Conservation (phyloP, 2,113 vertebrate species). For the Centrocercus urophasianus region DNA sequence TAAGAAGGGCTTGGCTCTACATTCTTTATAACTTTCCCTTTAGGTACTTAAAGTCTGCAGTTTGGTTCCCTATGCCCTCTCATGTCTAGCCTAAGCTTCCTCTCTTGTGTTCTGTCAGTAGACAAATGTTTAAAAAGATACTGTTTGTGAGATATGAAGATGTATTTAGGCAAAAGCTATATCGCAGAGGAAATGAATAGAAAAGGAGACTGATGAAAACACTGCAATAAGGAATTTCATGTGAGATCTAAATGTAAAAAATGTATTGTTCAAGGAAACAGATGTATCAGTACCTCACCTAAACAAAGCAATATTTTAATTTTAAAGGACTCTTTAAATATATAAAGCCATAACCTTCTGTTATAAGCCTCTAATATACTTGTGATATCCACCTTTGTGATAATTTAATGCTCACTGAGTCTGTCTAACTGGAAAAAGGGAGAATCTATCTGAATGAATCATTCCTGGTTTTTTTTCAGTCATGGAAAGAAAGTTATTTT, state of each 20-base stretch:
- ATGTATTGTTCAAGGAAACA: neutral
- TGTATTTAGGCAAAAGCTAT: neutral
- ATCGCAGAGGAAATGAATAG: neutral
- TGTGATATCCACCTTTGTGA: neutral
- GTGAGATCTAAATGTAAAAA: neutral
- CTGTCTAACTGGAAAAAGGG: neutral
- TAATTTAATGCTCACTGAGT: neutral
- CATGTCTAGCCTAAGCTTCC: neutral
- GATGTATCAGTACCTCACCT: neutral
- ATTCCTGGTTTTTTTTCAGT: neutral
- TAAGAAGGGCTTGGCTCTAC: neutral
- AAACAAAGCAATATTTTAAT: neutral
- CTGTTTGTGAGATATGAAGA: neutral
- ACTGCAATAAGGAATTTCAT: neutral
- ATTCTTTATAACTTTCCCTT: neutral
- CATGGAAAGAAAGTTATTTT: neutral
- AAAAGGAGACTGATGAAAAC: neutral
- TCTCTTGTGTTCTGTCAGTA: neutral
- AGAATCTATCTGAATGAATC: neutral
- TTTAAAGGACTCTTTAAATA: neutral
- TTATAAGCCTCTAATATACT: neutral
- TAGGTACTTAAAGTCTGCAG: neutral
- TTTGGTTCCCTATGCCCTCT: neutral
- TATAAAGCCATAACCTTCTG: neutral
- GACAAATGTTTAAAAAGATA: neutral